Conservation (phyloP, 53 echinoderm and acorn worm species). For the Crossaster papposus region DNA sequence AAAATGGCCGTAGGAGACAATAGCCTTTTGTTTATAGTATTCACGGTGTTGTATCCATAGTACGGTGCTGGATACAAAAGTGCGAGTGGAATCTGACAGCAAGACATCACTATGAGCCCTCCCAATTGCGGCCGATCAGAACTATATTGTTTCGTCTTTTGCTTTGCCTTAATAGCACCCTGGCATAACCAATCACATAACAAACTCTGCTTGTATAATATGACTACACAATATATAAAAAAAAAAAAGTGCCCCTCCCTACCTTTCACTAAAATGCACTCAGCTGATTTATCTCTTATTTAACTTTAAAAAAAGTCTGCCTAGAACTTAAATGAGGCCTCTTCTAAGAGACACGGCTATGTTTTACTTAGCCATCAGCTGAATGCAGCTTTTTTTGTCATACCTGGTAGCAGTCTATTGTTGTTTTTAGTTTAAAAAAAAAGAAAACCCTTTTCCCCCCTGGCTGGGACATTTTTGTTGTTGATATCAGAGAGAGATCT, state of each 20-base stretch:
- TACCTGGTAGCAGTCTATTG: conserved; percentile 1
- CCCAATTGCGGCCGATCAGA: background rate
- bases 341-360: background rate
- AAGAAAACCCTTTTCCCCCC: conserved; percentile 29
- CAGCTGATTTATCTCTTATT: background rate
- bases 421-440: background rate
- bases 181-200: conserved; percentile 28
- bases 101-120: conserved; percentile 21
- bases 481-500: background rate
- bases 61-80: conserved; percentile 13
- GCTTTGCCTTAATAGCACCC: conserved; percentile 35
- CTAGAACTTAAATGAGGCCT: background rate
- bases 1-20: conserved; percentile 16
- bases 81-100: background rate
- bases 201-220: conserved; percentile 11
- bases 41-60: conserved; percentile 20
- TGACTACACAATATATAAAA: conserved; percentile 45
- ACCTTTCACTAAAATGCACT: background rate
- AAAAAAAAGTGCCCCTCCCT: conserved; percentile 18
- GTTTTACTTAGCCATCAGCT: conserved; percentile 34
- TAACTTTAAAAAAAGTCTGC: conserved; percentile 11
- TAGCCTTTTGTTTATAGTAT: conserved; percentile 21
- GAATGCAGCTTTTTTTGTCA: conserved; percentile 37
- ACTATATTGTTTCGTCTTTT: conserved; percentile 4
- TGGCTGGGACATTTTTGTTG: background rate